Evolutionary conservation across 2,113 vertebrate species (phyloP).

Genomic region (Phoenicopterus ruber): DNA sequence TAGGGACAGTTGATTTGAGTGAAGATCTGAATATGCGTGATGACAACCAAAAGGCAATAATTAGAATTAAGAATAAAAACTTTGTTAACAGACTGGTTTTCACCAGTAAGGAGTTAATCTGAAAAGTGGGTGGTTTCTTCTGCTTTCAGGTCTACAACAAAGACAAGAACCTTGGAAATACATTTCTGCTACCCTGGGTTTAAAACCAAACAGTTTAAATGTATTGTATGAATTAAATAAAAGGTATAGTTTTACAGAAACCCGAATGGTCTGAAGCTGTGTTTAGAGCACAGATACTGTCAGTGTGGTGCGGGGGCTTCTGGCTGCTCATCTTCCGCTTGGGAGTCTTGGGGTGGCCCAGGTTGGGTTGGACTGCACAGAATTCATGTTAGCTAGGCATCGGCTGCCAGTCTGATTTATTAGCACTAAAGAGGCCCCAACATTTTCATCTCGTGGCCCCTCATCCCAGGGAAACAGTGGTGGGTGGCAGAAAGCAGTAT

Average conservation of each 20-base stretch:
- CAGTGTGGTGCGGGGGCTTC: background rate
- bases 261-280: background rate
- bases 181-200: background rate
- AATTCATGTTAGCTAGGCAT: background rate
- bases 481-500: background rate
- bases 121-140: background rate
- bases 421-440: background rate
- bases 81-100: background rate
- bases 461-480: background rate
- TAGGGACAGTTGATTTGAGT: background rate
- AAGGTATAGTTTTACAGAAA: background rate
- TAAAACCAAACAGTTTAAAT: background rate
- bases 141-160: background rate
- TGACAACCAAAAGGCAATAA: background rate
- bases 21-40: background rate
- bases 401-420: background rate
- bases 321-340: background rate
- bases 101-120: background rate
- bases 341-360: background rate
- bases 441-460: background rate
- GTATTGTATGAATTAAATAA: background rate
- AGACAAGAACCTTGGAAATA: background rate
- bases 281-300: background rate
- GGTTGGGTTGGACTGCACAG: background rate
- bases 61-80: background rate